Conservation (phyloP, 1,140 invertebrate genomes). For the Temnothorax nylanderi region DNA sequence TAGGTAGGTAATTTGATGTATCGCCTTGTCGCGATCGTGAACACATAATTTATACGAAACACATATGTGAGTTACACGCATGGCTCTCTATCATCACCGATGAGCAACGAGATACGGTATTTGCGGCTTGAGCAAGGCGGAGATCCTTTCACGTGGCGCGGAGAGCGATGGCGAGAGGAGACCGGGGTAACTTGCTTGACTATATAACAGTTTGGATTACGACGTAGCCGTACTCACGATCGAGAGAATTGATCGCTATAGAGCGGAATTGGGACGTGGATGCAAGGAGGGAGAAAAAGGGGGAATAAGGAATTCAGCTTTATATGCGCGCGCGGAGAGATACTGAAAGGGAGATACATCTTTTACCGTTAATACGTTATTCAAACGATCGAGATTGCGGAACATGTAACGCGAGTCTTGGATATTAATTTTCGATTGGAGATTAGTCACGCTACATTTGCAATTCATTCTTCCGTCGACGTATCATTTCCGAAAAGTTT, state of each 20-base stretch:
- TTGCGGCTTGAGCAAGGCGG: conserved; percentile 58
- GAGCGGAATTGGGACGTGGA: conserved; percentile 59
- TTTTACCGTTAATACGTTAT: conserved; percentile 54
- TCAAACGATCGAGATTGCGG: conserved; percentile 42
- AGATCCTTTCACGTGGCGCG: conserved; percentile 43
- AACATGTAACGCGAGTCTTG: conserved; percentile 2
- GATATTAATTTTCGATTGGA: conserved; percentile 34
- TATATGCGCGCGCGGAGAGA: conserved; percentile 41
- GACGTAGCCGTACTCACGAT: conserved; percentile 63
- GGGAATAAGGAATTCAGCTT: conserved; percentile 52
- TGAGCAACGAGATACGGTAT: conserved; percentile 66
- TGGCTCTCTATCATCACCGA: conserved; percentile 40
- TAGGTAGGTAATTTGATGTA: background rate
- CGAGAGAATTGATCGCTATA: conserved; percentile 67
- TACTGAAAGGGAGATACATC: conserved; percentile 41
- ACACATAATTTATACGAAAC: background rate
- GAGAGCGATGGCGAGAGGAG: background rate
- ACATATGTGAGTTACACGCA: conserved; percentile 3
- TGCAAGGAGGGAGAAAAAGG: conserved; percentile 2
- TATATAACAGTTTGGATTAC: conserved; percentile 65
- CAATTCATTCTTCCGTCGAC: background rate
- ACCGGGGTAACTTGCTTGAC: conserved; percentile 51
- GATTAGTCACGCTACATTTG: conserved; percentile 16
- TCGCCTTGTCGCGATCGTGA: conserved; percentile 5
- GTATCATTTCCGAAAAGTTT: background rate